phyloP scores from a whole-genome alignment of 2,797 vertebrate species.

The Chloroceryle inda region DNA sequence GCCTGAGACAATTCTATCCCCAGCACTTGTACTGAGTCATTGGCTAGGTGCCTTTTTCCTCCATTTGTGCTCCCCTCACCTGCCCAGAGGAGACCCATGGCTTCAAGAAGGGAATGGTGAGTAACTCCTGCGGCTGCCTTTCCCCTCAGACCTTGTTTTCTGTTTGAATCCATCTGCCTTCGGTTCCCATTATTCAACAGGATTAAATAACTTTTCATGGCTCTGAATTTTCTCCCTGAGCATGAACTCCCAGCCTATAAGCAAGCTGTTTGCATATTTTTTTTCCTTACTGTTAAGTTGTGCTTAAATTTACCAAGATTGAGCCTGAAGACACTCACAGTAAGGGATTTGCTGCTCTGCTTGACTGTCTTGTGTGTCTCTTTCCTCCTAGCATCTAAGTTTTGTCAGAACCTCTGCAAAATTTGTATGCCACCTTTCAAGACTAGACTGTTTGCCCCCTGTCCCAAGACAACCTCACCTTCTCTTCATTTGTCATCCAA shows the following conservation, averaged over 20 bases:
- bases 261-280: not conserved
- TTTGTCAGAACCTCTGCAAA: not conserved
- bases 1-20: not conserved
- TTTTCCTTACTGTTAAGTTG: conserved; percentile 17
- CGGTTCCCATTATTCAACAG: not conserved
- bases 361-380: not conserved
- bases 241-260: not conserved
- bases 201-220: not conserved
- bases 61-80: not conserved
- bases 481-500: not conserved
- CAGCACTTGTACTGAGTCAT: fast-evolving
- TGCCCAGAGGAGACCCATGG: not conserved
- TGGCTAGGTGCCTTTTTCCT: not conserved
- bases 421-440: not conserved
- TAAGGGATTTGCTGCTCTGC: not conserved
- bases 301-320: not conserved
- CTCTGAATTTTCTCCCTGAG: not conserved
- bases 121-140: not conserved
- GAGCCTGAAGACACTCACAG: not conserved
- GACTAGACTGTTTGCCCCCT: not conserved
- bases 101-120: not conserved
- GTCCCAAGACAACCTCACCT: not conserved
- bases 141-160: not conserved
- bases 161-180: not conserved
- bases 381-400: not conserved